These are phyloP conservation scores for Hipparchia semele DNA, from an alignment of 2,888 invertebrate genomes.

Conservation along the genomic window DNA sequence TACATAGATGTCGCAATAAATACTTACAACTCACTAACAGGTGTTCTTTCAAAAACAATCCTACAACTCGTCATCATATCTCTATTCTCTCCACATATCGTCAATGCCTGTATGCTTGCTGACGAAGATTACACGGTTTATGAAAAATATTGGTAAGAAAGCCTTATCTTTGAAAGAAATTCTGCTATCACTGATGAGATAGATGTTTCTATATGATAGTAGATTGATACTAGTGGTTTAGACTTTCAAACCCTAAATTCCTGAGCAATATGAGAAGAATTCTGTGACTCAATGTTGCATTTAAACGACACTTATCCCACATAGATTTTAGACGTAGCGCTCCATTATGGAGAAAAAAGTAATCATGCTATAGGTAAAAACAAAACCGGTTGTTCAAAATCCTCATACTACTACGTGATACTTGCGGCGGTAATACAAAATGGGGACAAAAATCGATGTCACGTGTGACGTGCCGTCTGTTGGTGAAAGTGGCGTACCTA, in stretches of 20 bases:
- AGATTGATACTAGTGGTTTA: too few species aligned
- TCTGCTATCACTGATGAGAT: too few species aligned
- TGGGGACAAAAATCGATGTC: constrained; percentile 64
- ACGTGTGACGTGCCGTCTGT: constrained; percentile 58
- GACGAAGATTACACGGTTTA: background rate
- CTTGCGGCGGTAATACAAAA: constrained; percentile 38
- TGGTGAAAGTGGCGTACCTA: constrained; percentile 65
- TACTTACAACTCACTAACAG: constrained; percentile 50
- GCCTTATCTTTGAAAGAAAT: background rate
- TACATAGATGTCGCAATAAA: constrained; percentile 63
- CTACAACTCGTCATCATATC: background rate
- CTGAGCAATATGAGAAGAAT: too few species aligned
- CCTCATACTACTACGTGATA: constrained; percentile 27
- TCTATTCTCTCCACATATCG: background rate
- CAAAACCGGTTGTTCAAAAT: constrained; percentile 19
- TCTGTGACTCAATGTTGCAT: too few species aligned
- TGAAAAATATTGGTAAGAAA: background rate
- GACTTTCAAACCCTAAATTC: too few species aligned
- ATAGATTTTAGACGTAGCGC: background rate
- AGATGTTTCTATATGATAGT: too few species aligned
- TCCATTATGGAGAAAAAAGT: background rate
- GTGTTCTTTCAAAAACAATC: background rate
- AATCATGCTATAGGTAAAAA: constrained; percentile 29
- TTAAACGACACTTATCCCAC: too few species aligned
- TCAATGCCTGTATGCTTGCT: background rate